These are phyloP conservation scores for Hemiscyllium ocellatum DNA, from an alignment of 2,113 vertebrate species.

Conservation along the genomic window DNA sequence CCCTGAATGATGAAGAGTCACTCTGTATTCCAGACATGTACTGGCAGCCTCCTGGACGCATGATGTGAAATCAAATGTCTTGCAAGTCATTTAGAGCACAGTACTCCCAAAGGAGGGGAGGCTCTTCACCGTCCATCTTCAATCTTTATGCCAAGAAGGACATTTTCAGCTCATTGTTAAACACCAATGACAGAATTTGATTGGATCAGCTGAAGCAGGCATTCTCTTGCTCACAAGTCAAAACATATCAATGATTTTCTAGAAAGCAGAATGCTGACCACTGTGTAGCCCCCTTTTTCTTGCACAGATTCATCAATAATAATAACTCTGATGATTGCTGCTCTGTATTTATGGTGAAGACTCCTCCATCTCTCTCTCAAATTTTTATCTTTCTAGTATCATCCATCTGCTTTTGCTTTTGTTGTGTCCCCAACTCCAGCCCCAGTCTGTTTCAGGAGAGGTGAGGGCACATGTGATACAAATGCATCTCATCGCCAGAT, in stretches of 20 bases:
- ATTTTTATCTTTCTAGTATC: not conserved
- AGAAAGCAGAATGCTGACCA: not conserved
- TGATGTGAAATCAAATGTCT: not conserved
- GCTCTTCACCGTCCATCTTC: not conserved
- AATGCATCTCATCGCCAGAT: not conserved
- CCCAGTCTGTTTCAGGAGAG: not conserved
- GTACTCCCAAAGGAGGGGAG: not conserved
- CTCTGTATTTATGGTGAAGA: not conserved
- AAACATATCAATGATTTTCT: not conserved
- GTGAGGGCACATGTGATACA: not conserved
- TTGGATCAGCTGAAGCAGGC: no score
- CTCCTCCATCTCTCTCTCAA: not conserved
- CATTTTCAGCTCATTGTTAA: not conserved
- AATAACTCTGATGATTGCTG: not conserved
- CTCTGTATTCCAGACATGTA: not conserved
- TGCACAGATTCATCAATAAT: not conserved
- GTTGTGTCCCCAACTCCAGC: not conserved
- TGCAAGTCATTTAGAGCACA: not conserved
- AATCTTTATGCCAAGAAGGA: not conserved
- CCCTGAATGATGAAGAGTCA: not conserved
- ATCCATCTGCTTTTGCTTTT: not conserved
- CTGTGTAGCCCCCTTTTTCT: not conserved
- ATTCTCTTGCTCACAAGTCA: not conserved
- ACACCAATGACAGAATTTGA: not conserved
- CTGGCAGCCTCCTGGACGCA: not conserved